A percentile compares a stretch with the other conserved stretches of the same genome.
Evolutionary conservation across 1,140 invertebrate species (phyloP).

Genomic region (Paraescarpia echinospica): DNA sequence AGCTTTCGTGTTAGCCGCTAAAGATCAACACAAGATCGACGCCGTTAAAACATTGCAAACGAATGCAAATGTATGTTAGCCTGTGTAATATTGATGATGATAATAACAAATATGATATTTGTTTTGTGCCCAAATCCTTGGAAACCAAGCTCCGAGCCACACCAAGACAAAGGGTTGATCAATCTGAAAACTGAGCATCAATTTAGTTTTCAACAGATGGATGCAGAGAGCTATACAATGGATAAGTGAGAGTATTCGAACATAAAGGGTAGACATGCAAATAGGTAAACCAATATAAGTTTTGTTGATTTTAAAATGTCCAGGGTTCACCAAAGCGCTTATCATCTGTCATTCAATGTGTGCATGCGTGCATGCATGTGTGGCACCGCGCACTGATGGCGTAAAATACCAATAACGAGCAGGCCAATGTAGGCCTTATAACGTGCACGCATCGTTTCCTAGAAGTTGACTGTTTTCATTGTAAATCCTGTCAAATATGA

Average conservation of each 20-base stretch:
- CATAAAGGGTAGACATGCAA: background rate
- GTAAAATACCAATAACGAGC: background rate
- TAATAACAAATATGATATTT: background rate
- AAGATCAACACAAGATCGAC: background rate
- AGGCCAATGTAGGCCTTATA: background rate
- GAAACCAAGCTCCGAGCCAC: too few relatives aligned
- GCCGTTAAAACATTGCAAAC: background rate
- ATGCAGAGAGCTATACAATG: too few relatives aligned
- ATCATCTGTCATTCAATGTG: background rate
- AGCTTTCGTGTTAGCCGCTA: background rate
- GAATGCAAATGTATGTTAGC: background rate
- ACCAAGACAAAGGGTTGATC: background rate
- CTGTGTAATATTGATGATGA: background rate
- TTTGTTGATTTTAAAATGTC: background rate
- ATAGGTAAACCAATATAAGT: background rate
- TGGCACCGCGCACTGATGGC: background rate
- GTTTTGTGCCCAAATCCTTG: too few relatives aligned
- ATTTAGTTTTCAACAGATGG: too few relatives aligned
- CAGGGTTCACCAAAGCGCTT: background rate
- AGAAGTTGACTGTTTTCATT: background rate
- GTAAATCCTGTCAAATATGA: background rate
- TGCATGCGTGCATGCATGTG: slow-evolving; percentile 1
- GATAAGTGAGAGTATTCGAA: background rate
- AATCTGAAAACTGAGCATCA: too few relatives aligned
- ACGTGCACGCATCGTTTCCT: background rate